Base-by-base conservation (phyloP, 2,113 vertebrate genomes). In the Brachyistius frenatus region DNA sequence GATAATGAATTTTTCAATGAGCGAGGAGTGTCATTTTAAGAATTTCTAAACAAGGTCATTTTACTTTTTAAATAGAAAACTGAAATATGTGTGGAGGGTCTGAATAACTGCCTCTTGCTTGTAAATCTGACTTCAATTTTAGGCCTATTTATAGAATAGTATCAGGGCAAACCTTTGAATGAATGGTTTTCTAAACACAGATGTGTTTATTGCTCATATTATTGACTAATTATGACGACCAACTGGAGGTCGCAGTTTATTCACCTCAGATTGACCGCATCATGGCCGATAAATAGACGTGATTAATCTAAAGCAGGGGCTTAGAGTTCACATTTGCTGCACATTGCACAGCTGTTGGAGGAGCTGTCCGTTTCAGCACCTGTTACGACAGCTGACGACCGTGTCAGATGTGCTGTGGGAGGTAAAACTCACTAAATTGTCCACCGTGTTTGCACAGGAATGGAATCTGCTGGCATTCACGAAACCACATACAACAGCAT, bases 401-500 rank as follows among this genome's bases (percentile, higher is more conserved):
- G 62, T 47, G 31, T 77, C 72, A 60, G 16, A 68, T 13, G 66
- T 14, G 57, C 5, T 37, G 2, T 5, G 5, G n/a, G 53, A 15
- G 6, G 2, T n/a, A 23, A 58, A 62, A 33, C 31, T 30, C 41
- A 58, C 58, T 58, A 13, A 82, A 39, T 33, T 74, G 37, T 31
- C 50, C 5, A 1, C 41, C 50, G 66, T 67, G 30, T 74, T 68
- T 75, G 60, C 77, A 35, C 83, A 98, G 97, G 97, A 52, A 97
- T 98, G 97, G 97, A 98, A 84, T 98, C 97, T 66, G 97, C 97
- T 67, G 97, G 97, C 68, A 97, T 98, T 84, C 97, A 98, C 44
- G 97, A 99, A 90, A 98, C 97, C 23, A 97, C 97, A 7, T 98
- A 98, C 86, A 99, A 98, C 91, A 97, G 96, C 92, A 98, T 98